Evolutionary conservation across 92 coral and sea anemone genomes (phyloP).

Genomic region (Anthopleura xanthogrammica): DNA sequence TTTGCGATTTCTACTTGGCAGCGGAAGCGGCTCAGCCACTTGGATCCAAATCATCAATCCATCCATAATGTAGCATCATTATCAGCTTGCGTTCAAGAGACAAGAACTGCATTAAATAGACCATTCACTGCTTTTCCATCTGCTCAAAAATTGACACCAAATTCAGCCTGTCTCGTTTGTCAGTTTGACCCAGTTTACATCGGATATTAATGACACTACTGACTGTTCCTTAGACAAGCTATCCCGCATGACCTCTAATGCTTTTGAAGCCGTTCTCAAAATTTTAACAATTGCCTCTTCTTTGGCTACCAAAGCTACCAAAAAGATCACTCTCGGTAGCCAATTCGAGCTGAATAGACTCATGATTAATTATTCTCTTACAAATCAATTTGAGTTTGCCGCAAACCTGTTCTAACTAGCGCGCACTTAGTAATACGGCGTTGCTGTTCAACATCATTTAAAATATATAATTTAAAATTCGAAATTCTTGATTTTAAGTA

Average conservation of each 20-base stretch:
- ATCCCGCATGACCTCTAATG: neutral
- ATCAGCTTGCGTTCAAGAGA: neutral
- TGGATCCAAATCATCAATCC: neutral
- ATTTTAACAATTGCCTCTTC: neutral
- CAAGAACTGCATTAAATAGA: neutral
- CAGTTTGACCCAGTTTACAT: neutral
- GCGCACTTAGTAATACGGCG: neutral
- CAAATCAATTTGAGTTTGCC: no score
- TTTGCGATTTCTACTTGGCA: neutral
- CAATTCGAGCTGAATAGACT: no score
- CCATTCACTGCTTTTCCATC: neutral
- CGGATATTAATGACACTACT: no score
- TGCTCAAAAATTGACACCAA: neutral
- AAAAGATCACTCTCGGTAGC: neutral
- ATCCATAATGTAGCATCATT: slow-evolving; percentile 1
- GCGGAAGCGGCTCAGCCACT: neutral
- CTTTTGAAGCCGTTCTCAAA: neutral
- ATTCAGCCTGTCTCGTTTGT: neutral
- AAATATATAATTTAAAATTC: neutral
- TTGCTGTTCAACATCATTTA: neutral
- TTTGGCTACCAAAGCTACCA: neutral
- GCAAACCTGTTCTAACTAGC: no score
- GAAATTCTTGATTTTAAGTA: neutral
- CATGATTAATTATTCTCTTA: no score
- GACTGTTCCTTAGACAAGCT: no score